Percentiles rank a stretch among this genome's conserved stretches.
phyloP scores from a whole-genome alignment of 1,140 invertebrate genomes.

The Pseudachorutes palmiensis region DNA sequence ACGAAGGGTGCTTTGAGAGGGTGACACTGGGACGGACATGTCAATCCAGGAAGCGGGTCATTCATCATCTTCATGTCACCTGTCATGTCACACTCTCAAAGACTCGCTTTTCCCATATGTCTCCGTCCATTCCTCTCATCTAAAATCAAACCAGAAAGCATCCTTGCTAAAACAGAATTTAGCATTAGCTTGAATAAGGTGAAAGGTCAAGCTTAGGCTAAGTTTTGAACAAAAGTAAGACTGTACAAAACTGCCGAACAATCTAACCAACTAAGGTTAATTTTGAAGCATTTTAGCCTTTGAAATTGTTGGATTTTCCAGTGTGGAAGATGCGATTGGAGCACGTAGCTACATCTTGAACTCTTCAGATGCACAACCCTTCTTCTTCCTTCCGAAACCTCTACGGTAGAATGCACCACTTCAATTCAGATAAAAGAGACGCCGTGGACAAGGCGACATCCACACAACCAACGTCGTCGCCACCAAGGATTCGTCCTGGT shows the following conservation, averaged over 20 bases:
- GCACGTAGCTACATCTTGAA: background rate
- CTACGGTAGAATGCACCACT: background rate
- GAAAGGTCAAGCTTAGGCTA: no score
- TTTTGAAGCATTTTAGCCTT: no score
- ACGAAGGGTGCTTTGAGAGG: background rate
- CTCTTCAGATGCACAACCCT: background rate
- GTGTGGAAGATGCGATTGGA: background rate
- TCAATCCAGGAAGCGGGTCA: constrained; percentile 13
- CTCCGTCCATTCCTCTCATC: background rate
- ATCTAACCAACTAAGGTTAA: no score
- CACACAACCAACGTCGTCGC: no score
- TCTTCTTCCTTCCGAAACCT: background rate
- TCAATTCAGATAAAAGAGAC: background rate
- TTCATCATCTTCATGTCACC: constrained; percentile 12
- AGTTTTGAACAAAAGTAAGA: no score
- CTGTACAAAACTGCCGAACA: no score
- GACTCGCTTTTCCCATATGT: constrained; percentile 1
- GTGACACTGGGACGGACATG: background rate
- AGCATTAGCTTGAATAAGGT: no score
- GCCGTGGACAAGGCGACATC: no score
- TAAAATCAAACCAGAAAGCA: background rate
- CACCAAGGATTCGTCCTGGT: no score
- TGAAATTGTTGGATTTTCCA: no score
- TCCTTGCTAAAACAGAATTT: background rate
- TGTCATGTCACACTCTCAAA: background rate